Percentiles rank a stretch among this genome's conserved stretches.
Evolutionary conservation across 2,113 vertebrate species (phyloP).

Genomic region (Apodemus sylvaticus): DNA sequence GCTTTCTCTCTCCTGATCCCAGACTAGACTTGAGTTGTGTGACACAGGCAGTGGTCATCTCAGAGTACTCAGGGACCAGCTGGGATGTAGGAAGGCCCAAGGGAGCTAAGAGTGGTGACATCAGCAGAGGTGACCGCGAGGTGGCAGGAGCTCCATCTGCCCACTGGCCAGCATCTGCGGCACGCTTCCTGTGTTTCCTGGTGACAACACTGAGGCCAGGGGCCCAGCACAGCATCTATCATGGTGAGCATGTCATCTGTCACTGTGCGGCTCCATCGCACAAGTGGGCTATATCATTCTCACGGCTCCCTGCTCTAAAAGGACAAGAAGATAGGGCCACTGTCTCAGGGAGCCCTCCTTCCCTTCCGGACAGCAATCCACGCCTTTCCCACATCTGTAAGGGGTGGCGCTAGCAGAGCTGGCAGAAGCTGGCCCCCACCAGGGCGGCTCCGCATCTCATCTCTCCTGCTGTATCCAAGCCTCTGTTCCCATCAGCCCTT

Average conservation of each 20-base stretch:
- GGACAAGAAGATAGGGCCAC: neutral
- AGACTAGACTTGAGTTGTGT: neutral
- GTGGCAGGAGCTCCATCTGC: rapidly evolving
- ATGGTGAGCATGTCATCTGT: neutral
- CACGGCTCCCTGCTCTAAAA: neutral
- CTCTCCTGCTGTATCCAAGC: neutral
- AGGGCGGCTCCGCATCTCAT: neutral
- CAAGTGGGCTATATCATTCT: neutral
- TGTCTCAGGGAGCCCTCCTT: neutral
- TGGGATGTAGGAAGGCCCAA: neutral
- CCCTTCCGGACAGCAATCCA: neutral
- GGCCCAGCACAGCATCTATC: neutral
- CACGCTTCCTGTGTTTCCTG: slow-evolving; percentile 2
- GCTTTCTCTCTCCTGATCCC: neutral
- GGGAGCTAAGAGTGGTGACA: neutral
- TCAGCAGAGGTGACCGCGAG: neutral
- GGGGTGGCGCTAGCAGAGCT: neutral
- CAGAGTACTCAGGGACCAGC: neutral
- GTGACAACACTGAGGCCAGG: neutral
- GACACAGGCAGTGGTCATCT: neutral
- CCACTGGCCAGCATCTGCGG: neutral
- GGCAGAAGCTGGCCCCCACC: neutral
- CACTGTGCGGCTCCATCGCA: no score
- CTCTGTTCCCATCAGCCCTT: neutral
- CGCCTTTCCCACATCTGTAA: neutral